A percentile compares a stretch with the other conserved stretches of the same genome.
Evolutionary conservation across 2,797 vertebrate species (phyloP).

Genomic region (Scleropages formosus): DNA sequence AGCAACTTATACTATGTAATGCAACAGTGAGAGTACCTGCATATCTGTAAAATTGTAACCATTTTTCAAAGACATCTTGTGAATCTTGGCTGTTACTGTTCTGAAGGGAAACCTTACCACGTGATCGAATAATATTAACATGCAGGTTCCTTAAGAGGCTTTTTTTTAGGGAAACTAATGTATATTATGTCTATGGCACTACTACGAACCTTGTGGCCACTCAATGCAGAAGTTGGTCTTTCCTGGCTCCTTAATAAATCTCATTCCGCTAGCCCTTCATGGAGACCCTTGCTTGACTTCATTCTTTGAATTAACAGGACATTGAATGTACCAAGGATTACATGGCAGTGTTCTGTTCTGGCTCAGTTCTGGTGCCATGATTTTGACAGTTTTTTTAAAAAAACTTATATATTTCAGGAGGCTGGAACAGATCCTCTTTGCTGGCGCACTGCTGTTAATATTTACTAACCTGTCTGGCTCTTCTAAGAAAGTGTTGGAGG

Average conservation of each 20-base stretch:
- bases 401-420: background rate
- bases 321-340: slow-evolving; percentile 24
- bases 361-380: background rate
- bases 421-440: background rate
- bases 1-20: too few relatives aligned
- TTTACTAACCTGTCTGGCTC: slow-evolving; percentile 8
- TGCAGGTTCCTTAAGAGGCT: too few relatives aligned
- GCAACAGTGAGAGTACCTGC: too few relatives aligned
- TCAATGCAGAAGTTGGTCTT: background rate
- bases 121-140: too few relatives aligned
- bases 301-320: slow-evolving; percentile 12
- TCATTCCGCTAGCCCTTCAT: background rate
- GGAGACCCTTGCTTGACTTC: slow-evolving; percentile 15
- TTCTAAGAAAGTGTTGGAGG: background rate
- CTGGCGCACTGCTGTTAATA: slow-evolving; percentile 11
- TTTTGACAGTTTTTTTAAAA: slow-evolving; percentile 5
- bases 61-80: too few relatives aligned
- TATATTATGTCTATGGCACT: background rate
- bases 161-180: too few relatives aligned
- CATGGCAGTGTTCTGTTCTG: background rate
- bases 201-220: background rate
- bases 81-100: too few relatives aligned
- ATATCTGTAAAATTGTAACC: too few relatives aligned
- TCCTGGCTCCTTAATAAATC: background rate
- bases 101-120: too few relatives aligned